These are phyloP conservation scores for Andricus grossulariae DNA, from an alignment of 1,140 invertebrate genomes.

Conservation along the genomic window DNA sequence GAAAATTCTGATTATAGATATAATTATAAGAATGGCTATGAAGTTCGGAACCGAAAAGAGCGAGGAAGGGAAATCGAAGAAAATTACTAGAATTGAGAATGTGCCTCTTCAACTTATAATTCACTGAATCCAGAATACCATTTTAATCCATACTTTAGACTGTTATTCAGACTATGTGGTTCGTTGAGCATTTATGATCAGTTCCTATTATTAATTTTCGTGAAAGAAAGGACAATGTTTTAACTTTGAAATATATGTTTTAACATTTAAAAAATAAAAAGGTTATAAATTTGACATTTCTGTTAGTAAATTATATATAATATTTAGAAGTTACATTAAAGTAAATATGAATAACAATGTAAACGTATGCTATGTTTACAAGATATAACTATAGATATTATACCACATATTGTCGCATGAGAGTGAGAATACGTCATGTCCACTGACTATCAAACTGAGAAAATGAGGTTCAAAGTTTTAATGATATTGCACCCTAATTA, in stretches of 20 bases:
- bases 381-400: too few relatives aligned
- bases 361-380: too few relatives aligned
- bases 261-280: background rate
- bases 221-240: background rate
- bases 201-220: background rate
- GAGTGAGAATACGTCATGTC: too few relatives aligned
- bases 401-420: too few relatives aligned
- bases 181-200: background rate
- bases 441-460: too few relatives aligned
- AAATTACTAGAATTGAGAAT: constrained; percentile 7
- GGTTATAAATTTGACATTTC: background rate
- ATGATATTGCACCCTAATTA: too few relatives aligned
- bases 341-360: too few relatives aligned
- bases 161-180: background rate
- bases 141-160: constrained; percentile 5
- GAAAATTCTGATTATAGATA: too few relatives aligned
- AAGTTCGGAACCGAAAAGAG: background rate
- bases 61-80: background rate
- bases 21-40: too few relatives aligned
- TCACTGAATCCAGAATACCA: background rate
- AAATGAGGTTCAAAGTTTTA: too few relatives aligned
- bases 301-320: background rate
- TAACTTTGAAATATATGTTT: background rate
- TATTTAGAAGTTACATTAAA: background rate
- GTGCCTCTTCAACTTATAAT: constrained; percentile 2